Conservation (phyloP, 1,140 invertebrate genomes). For the Eupristina koningsbergeri region DNA sequence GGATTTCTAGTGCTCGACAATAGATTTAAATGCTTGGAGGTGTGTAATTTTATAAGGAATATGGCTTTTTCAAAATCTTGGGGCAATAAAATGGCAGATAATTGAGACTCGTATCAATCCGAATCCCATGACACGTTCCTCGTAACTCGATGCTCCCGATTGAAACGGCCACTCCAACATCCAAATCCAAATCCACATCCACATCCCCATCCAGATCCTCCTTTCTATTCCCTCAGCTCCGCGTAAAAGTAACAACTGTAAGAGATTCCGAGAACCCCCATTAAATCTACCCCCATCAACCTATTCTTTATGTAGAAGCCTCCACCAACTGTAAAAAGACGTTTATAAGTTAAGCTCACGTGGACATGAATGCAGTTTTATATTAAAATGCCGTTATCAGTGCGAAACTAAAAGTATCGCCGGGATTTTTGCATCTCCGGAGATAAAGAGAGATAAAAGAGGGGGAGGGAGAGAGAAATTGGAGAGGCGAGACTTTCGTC, state of each 20-base stretch:
- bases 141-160: background rate
- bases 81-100: too few relatives aligned
- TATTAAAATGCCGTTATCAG: slow-evolving; percentile 17
- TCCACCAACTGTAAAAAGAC: background rate
- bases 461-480: background rate
- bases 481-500: slow-evolving; percentile 19
- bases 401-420: background rate
- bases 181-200: too few relatives aligned
- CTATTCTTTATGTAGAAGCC: background rate
- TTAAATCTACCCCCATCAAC: background rate
- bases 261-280: background rate
- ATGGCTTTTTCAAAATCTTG: too few relatives aligned
- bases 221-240: background rate
- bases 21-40: too few relatives aligned
- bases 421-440: background rate
- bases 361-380: background rate
- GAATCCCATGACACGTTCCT: too few relatives aligned
- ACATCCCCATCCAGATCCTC: too few relatives aligned
- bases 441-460: background rate
- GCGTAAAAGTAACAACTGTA: background rate
- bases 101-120: background rate
- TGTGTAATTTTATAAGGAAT: too few relatives aligned
- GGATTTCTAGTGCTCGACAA: too few relatives aligned
- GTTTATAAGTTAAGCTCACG: slow-evolving; percentile 4
- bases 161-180: too few relatives aligned